Percentiles rank a stretch among this genome's conserved stretches.
These are phyloP conservation scores for Ophion slaviceki DNA, from an alignment of 2,888 invertebrate species.

Conservation along the genomic window DNA sequence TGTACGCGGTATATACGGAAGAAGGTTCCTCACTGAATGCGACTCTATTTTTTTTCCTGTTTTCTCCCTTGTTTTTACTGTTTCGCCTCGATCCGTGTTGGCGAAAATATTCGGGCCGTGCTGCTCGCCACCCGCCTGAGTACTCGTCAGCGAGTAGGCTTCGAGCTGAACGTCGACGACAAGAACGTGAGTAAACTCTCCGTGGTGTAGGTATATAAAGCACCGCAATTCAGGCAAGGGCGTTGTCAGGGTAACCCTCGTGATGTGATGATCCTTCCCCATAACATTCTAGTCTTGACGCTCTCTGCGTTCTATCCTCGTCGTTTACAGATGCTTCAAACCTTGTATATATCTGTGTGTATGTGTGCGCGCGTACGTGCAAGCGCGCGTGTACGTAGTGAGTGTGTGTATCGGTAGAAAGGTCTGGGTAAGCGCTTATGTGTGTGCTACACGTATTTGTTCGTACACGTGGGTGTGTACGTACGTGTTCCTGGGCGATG, in stretches of 20 bases:
- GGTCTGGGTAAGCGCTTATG: conserved; percentile 25
- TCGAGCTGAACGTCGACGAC: conserved; percentile 62
- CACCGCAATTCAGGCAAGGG: conserved; percentile 82
- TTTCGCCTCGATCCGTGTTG: background rate
- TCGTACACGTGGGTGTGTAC: background rate
- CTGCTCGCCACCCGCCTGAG: background rate
- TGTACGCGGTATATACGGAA: too few species aligned
- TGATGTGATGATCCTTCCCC: conserved; percentile 73
- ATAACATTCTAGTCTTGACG: conserved; percentile 68
- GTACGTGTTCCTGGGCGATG: background rate
- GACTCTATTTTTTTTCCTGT: too few species aligned
- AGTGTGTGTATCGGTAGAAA: too few species aligned
- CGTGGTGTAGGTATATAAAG: conserved; percentile 68
- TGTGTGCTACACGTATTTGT: conserved; percentile 2
- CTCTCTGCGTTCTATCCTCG: conserved; percentile 22
- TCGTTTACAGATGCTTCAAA: conserved; percentile 20
- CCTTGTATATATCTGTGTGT: background rate
- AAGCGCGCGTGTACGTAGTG: background rate
- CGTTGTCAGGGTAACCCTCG: conserved; percentile 82
- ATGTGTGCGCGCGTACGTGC: too few species aligned
- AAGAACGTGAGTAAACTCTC: conserved; percentile 13
- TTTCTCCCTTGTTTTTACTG: background rate
- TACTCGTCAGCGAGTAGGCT: conserved; percentile 32
- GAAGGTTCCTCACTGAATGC: too few species aligned
- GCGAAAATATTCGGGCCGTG: background rate